phyloP scores from a whole-genome alignment of 1,140 invertebrate genomes.

The Penaeus vannamei region DNA sequence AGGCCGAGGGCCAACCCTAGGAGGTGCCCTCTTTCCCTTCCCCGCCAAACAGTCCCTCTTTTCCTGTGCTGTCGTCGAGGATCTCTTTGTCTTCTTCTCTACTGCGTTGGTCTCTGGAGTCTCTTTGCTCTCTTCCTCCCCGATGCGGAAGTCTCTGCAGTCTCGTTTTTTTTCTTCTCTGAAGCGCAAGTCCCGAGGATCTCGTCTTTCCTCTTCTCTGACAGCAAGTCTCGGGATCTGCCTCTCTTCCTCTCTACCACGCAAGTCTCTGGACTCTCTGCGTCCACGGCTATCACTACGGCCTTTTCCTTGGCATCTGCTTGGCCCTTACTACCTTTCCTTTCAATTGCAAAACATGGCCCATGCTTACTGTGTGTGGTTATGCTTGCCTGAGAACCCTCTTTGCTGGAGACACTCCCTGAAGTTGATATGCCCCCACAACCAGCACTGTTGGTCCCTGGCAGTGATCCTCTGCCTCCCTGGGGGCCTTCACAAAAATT shows the following conservation, averaged over 20 bases:
- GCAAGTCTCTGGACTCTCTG: constrained; percentile 56
- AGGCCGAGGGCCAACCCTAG: constrained; percentile 61
- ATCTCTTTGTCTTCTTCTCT: constrained; percentile 11
- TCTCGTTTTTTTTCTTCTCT: constrained; percentile 55
- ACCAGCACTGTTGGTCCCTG: constrained; percentile 58
- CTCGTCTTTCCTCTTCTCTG: constrained; percentile 50
- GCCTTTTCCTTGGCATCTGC: constrained; percentile 44
- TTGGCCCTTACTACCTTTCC: constrained; percentile 56
- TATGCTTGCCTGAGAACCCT: constrained; percentile 26
- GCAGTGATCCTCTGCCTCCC: constrained; percentile 48
- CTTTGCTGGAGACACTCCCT: constrained; percentile 37
- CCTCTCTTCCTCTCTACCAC: constrained; percentile 54
- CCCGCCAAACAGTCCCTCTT: constrained; percentile 65
- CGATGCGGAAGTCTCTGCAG: constrained; percentile 42
- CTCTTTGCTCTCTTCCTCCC: constrained; percentile 54
- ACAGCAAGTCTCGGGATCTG: constrained; percentile 49
- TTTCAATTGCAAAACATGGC: constrained; percentile 28
- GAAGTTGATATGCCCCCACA: constrained; percentile 45
- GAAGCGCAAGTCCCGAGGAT: constrained; percentile 48
- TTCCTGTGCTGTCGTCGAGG: constrained; percentile 66
- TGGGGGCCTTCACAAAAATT: constrained; percentile 58
- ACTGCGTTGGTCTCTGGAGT: constrained; percentile 40
- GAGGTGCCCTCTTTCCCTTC: constrained; percentile 64
- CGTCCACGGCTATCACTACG: constrained; percentile 61
- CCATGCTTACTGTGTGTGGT: constrained; percentile 32